These are phyloP conservation scores for Trachelus tabidus DNA, from an alignment of 2,888 invertebrate species.

Conservation along the genomic window DNA sequence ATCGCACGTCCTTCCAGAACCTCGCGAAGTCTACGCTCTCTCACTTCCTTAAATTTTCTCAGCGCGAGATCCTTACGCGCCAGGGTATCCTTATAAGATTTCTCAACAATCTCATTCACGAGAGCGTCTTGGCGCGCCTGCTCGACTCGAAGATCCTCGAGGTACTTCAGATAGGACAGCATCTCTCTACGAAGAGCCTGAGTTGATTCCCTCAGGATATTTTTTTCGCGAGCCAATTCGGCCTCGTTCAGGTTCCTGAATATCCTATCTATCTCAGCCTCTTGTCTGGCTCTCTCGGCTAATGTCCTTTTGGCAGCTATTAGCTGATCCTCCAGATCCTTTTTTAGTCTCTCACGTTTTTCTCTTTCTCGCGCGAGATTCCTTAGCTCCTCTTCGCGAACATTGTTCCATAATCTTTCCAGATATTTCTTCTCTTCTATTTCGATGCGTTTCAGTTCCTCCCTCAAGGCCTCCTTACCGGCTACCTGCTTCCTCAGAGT, in stretches of 20 bases:
- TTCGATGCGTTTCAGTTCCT: slow-evolving; percentile 34
- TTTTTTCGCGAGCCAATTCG: slow-evolving; percentile 39
- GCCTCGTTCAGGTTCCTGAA: slow-evolving; percentile 34
- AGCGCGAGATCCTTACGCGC: slow-evolving; percentile 32
- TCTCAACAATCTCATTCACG: slow-evolving; percentile 36
- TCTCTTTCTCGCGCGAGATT: slow-evolving; percentile 36
- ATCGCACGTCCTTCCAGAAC: slow-evolving; percentile 39
- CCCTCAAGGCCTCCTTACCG: slow-evolving; percentile 40
- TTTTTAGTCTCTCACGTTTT: slow-evolving; percentile 39
- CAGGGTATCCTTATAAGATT: slow-evolving; percentile 28
- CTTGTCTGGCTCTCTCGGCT: slow-evolving; percentile 42
- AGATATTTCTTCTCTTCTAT: slow-evolving; percentile 46
- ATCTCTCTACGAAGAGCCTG: slow-evolving; percentile 44
- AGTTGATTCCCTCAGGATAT: slow-evolving; percentile 29
- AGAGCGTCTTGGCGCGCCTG: slow-evolving; percentile 39
- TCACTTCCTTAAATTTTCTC: slow-evolving; percentile 32
- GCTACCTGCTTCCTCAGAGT: slow-evolving; percentile 47
- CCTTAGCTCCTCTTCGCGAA: slow-evolving; percentile 38
- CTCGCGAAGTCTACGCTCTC: slow-evolving; percentile 31
- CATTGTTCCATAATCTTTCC: slow-evolving; percentile 34
- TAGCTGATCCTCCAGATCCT: slow-evolving; percentile 51
- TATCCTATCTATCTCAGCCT: slow-evolving; percentile 37
- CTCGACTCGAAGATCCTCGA: slow-evolving; percentile 42
- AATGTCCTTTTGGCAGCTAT: slow-evolving; percentile 35
- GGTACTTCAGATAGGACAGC: slow-evolving; percentile 44